These are phyloP conservation scores for Brachionichthys hirsutus DNA, from an alignment of 2,113 vertebrate species.

Conservation along the genomic window DNA sequence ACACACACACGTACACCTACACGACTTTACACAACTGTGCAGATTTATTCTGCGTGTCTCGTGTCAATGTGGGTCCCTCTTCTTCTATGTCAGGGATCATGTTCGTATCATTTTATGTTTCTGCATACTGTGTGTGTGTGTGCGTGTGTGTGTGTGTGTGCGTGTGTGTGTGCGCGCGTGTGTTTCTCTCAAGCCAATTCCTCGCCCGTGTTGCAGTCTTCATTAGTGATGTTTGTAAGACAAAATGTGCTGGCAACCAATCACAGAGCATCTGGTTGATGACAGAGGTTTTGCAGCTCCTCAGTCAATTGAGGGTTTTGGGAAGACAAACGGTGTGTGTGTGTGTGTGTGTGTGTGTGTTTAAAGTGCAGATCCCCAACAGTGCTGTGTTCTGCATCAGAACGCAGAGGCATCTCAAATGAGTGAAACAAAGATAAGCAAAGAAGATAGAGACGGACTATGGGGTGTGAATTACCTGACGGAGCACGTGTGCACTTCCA, in stretches of 20 bases:
- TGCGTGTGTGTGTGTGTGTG: not conserved
- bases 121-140: not conserved
- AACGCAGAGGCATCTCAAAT: constrained; percentile 11
- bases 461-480: constrained; percentile 28
- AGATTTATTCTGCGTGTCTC: constrained; percentile 4
- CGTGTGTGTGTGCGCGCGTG: not conserved
- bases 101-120: constrained; percentile 1
- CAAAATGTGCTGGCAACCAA: constrained; percentile 36
- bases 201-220: constrained; percentile 6
- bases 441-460: constrained; percentile 8
- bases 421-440: not conserved
- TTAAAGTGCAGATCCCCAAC: constrained; percentile 19
- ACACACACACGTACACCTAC: too few relatives aligned
- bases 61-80: constrained; percentile 8
- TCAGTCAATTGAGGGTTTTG: constrained; percentile 5
- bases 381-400: constrained; percentile 39
- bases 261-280: constrained; percentile 40
- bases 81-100: constrained; percentile 11
- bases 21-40: constrained; percentile 13
- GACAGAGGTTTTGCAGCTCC: constrained; percentile 40
- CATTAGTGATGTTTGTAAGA: constrained; percentile 27
- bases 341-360: not conserved
- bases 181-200: constrained; percentile 2
- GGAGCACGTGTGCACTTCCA: constrained; percentile 8
- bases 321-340: not conserved